These are phyloP conservation scores for Rhaphigaster nebulosa DNA, from an alignment of 2,888 invertebrate species.

Conservation along the genomic window DNA sequence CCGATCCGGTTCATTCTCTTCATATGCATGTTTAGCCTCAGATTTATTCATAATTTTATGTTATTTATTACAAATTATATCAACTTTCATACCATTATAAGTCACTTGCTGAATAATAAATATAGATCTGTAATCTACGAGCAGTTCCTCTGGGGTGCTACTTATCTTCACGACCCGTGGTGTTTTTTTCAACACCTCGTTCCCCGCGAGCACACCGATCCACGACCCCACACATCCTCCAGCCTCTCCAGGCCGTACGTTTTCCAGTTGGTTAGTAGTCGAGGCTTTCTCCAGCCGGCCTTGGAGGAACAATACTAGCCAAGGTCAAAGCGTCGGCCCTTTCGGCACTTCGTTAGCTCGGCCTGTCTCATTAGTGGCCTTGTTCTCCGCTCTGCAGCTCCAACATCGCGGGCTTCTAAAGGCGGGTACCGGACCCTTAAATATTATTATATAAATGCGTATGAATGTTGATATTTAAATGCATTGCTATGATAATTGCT, in stretches of 20 bases:
- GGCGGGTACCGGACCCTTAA: not conserved
- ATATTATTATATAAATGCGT: not conserved
- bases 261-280: constrained; percentile 60
- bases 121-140: not conserved
- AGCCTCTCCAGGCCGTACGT: constrained; percentile 53
- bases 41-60: not conserved
- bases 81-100: not conserved
- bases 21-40: not conserved
- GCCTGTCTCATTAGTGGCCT: constrained; percentile 49
- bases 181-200: constrained; percentile 34
- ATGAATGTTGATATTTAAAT: not conserved
- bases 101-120: not conserved
- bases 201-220: not conserved
- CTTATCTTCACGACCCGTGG: not conserved
- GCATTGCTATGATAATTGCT: not conserved
- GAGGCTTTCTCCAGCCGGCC: constrained; percentile 59
- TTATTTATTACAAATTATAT: not conserved
- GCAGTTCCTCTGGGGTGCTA: not conserved
- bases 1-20: not conserved
- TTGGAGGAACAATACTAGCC: constrained; percentile 58
- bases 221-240: constrained; percentile 4
- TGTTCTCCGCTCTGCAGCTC: constrained; percentile 8
- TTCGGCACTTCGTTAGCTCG: constrained; percentile 59
- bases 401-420: not conserved
- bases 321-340: constrained; percentile 58